phyloP scores from a whole-genome alignment of 2,113 vertebrate species.

The Brachypteracias leptosomus region DNA sequence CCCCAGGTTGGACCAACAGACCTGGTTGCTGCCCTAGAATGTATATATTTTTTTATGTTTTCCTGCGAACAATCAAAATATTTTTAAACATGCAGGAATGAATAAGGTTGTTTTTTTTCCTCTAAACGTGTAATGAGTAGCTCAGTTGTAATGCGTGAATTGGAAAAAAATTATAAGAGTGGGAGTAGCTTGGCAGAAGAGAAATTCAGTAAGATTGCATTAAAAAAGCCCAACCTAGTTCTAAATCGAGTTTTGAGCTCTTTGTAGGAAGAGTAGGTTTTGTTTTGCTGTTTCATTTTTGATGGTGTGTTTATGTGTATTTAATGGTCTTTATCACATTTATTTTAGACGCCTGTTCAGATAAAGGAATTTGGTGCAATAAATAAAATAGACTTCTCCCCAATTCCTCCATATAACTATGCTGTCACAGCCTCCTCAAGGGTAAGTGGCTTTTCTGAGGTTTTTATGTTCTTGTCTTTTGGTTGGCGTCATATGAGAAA shows the following conservation, averaged over 20 bases:
- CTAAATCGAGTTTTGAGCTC: not conserved
- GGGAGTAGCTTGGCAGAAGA: not conserved
- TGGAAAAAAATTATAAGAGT: rapidly evolving
- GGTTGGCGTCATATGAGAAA: rapidly evolving
- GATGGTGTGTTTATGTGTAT: rapidly evolving
- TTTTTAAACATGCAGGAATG: rapidly evolving
- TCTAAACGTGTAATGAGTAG: rapidly evolving
- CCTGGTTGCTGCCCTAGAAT: rapidly evolving
- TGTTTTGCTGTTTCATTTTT: not conserved
- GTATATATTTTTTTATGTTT: rapidly evolving
- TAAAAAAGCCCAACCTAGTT: rapidly evolving
- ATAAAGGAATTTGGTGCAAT: conserved; percentile 96
- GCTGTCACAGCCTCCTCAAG: conserved; percentile 94
- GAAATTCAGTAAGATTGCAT: rapidly evolving
- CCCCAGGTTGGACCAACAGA: rapidly evolving
- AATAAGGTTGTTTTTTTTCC: not conserved
- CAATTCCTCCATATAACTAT: conserved; percentile 85
- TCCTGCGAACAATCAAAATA: rapidly evolving
- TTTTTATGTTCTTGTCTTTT: rapidly evolving
- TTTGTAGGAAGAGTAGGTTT: rapidly evolving
- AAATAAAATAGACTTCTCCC: conserved; percentile 89
- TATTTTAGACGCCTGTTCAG: conserved; percentile 86
- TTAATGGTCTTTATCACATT: not conserved
- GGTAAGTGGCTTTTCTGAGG: conserved; percentile 69
- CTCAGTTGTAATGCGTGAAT: rapidly evolving